A percentile compares a stretch with the other conserved stretches of the same genome.
Evolutionary conservation across 2,113 vertebrate genomes (phyloP).

Genomic region (Plecturocebus donacophilus): DNA sequence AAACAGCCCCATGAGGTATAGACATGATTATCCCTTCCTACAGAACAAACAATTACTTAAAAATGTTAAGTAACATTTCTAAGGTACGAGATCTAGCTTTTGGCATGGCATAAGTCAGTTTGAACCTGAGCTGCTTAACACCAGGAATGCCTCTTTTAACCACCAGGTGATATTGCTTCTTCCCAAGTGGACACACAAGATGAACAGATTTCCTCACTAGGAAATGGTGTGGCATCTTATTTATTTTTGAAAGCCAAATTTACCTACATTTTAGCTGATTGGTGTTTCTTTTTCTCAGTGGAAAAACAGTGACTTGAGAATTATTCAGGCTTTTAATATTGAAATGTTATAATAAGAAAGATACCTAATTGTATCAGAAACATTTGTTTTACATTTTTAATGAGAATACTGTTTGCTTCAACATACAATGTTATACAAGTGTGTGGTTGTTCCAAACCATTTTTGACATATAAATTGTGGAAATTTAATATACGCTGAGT

Average conservation of each 20-base stretch:
- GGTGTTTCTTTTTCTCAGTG: not conserved
- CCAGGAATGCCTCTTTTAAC: not conserved
- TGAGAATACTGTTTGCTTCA: not conserved
- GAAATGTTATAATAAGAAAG: not conserved
- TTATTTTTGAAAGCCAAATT: slow-evolving; percentile 14
- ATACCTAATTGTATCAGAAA: not conserved
- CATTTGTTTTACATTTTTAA: not conserved
- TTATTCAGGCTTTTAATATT: not conserved
- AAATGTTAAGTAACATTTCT: slow-evolving; percentile 16
- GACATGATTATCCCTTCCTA: not conserved
- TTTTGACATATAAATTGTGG: not conserved
- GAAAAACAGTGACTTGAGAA: not conserved
- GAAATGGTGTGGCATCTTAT: not conserved
- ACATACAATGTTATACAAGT: not conserved
- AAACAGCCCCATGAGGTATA: not conserved
- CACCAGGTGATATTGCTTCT: not conserved
- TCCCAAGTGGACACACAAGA: not conserved
- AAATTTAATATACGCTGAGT: not conserved
- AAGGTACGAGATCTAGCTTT: not conserved
- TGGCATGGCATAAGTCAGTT: not conserved
- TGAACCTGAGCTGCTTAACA: not conserved
- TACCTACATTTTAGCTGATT: not conserved
- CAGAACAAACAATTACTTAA: not conserved
- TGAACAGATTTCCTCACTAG: not conserved
- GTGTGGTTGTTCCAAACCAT: not conserved